Percentiles rank a stretch among this genome's conserved stretches.
Evolutionary conservation across 1,140 invertebrate species (phyloP).

Genomic region (Dendrolimus kikuchii): DNA sequence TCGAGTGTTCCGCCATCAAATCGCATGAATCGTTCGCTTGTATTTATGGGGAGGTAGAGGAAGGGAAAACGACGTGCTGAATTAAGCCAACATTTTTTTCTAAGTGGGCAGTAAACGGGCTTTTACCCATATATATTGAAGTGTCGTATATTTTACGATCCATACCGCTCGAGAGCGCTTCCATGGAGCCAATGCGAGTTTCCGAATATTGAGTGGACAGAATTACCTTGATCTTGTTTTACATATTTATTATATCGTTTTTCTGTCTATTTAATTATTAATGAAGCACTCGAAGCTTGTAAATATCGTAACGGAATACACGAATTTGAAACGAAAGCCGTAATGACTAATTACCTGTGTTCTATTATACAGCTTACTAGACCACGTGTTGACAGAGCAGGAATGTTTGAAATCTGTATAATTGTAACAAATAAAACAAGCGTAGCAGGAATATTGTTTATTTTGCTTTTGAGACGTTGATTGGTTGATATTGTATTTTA

Average conservation of each 20-base stretch:
- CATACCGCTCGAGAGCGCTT: conserved; percentile 51
- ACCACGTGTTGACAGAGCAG: no score
- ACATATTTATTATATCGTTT: conserved; percentile 13
- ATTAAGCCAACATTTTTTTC: conserved; percentile 66
- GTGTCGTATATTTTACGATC: conserved; percentile 67
- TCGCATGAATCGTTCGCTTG: conserved; percentile 49
- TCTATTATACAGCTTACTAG: no score
- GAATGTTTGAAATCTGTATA: no score
- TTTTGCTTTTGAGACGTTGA: no score
- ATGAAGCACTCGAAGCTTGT: no score
- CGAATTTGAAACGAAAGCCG: no score
- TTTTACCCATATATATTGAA: conserved; percentile 60
- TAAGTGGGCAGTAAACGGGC: conserved; percentile 62
- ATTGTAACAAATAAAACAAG: no score
- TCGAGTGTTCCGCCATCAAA: conserved; percentile 38
- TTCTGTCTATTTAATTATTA: no score
- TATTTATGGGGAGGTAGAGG: conserved; percentile 43
- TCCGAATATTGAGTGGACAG: conserved; percentile 46
- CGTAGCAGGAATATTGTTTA: no score
- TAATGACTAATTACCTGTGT: no score
- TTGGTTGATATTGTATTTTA: no score
- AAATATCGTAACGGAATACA: no score
- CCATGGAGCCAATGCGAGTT: conserved; percentile 31
- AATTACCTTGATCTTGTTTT: conserved; percentile 59
- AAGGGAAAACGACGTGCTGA: conserved; percentile 55